phyloP scores from a whole-genome alignment of 2,797 vertebrate genomes.

The Urocyon cinereoargenteus region DNA sequence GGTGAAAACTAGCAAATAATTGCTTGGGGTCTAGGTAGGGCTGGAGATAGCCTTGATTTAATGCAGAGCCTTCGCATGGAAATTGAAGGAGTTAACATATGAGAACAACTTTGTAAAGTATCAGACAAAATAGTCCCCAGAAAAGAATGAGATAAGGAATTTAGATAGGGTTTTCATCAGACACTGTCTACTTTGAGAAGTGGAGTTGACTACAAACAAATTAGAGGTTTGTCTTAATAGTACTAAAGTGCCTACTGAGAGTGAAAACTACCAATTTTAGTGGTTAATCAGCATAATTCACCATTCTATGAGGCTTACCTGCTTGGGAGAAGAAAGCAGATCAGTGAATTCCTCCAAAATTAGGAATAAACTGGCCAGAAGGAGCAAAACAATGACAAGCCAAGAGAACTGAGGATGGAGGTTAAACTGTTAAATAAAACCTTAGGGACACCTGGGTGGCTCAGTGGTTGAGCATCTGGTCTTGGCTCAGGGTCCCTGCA shows the following conservation, averaged over 20 bases:
- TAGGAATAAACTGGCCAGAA: neutral
- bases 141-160: neutral
- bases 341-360: slow-evolving; percentile 37
- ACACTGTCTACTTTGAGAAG: neutral
- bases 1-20: slow-evolving; percentile 16
- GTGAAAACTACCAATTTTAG: neutral
- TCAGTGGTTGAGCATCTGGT: too few relatives aligned
- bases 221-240: neutral
- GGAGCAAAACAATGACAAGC: neutral
- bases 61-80: neutral
- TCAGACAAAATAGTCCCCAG: neutral
- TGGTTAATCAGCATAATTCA: neutral
- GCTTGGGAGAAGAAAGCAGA: slow-evolving; percentile 4
- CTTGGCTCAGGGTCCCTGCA: too few relatives aligned
- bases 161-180: slow-evolving; percentile 18
- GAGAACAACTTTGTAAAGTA: slow-evolving; percentile 13
- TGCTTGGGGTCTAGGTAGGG: neutral
- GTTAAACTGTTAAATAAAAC: neutral
- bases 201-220: neutral
- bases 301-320: neutral
- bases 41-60: slow-evolving; percentile 24
- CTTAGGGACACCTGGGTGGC: too few relatives aligned
- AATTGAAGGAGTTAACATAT: neutral
- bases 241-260: neutral
- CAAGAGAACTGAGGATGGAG: neutral